Percentiles rank a stretch among this genome's conserved stretches.
Evolutionary conservation across 1,140 invertebrate genomes (phyloP).

Genomic region (Drosophila azteca): DNA sequence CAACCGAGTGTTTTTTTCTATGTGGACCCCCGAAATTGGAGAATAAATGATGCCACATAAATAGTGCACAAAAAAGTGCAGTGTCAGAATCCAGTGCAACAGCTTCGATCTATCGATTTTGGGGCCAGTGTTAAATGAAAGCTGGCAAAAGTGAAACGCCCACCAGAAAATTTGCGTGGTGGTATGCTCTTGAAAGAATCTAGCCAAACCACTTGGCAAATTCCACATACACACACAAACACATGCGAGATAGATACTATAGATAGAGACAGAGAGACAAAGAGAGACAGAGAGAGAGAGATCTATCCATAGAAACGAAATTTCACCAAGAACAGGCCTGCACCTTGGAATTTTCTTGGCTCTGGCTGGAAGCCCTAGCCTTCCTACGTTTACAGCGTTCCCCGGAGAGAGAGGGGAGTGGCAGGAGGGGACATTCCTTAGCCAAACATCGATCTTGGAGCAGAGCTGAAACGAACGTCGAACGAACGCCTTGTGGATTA

Average conservation of each 20-base stretch:
- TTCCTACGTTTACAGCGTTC: too few relatives aligned
- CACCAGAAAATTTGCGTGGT: constrained; percentile 65
- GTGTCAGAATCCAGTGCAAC: constrained; percentile 35
- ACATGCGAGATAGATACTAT: constrained; percentile 9
- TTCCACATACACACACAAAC: constrained; percentile 69
- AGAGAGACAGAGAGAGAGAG: too few relatives aligned
- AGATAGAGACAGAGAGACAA: not conserved
- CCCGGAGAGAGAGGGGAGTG: too few relatives aligned
- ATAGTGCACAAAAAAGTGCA: constrained; percentile 30
- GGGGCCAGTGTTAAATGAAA: constrained; percentile 68
- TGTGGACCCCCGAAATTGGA: constrained; percentile 4
- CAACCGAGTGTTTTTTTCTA: constrained; percentile 1
- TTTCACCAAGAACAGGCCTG: constrained; percentile 78
- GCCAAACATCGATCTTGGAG: too few relatives aligned
- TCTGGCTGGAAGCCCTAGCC: constrained; percentile 7
- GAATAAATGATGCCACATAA: constrained; percentile 16
- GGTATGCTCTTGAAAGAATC: constrained; percentile 66
- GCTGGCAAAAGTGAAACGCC: constrained; percentile 80
- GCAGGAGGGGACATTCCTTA: too few relatives aligned
- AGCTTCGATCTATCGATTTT: constrained; percentile 10
- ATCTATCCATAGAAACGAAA: constrained; percentile 46
- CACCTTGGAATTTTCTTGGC: constrained; percentile 45
- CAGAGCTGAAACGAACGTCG: too few relatives aligned
- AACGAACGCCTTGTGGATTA: too few relatives aligned
- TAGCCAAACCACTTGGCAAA: constrained; percentile 80